Evolutionary conservation across 2,797 vertebrate genomes (phyloP), one percentile per base, ranked within the genome.

Genomic region (Ciconia nigra): DNA sequence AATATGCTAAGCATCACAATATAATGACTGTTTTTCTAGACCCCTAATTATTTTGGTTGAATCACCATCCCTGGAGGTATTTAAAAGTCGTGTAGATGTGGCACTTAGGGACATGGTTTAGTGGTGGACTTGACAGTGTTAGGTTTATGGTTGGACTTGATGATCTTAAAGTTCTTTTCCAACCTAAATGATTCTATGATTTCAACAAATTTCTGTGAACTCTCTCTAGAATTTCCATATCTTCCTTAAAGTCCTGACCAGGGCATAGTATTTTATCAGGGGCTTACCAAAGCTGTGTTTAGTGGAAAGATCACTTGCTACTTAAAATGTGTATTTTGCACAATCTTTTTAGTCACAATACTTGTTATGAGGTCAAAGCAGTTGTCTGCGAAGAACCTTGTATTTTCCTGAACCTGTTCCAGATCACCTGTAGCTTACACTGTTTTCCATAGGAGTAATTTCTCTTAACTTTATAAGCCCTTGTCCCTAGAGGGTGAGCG

Each of bases 71-170:
- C 70, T 61, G n/a, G 8, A 78, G 44, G 46, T 13, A 84, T 58
- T 52, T 44, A 78, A 63, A 89, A 80, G 58, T 54, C 3, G 19
- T 15, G 11, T 2, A 79, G 46, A 57, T 51, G 15, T 25, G 14
- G n/a, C 29, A 39, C 31, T 54, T 33, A 44, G 6, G 20, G 18
- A 62, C 39, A 54, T 0, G 4, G 0, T 49, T 72, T 33, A 77
- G 15, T 25, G 41, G 59, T 39, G 24, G 13, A 58, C 12, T 44
- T 81, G 18, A 28, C 25, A 69, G 33, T 63, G 51, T 11, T 41
- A 39, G 9, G 19, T 49, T 81, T 49, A 72, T 1, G 3, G 35
- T 3, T 73, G 7, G 29, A 85, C 33, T 85, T 2, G 0, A 62
- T 52, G 11, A 52, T 51, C 31, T 69, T 24, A 54, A 81, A 73